These are phyloP conservation scores for Hemaris fuciformis DNA, from an alignment of 2,888 invertebrate genomes.

Conservation along the genomic window DNA sequence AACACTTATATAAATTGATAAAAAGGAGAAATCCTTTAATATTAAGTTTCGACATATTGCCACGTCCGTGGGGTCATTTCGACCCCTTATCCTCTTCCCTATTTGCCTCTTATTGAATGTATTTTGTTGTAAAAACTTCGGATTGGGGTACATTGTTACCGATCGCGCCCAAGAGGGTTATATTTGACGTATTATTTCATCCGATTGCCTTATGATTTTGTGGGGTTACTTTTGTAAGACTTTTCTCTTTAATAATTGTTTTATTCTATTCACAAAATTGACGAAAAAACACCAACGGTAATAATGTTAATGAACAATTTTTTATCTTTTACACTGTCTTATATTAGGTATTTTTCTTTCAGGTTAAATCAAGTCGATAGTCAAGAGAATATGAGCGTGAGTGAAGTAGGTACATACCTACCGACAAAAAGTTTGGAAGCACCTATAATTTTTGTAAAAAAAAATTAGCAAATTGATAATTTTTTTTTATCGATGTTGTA, in stretches of 20 bases:
- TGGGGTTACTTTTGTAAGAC: background rate
- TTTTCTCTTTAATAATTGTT: background rate
- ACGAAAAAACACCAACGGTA: background rate
- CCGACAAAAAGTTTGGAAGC: no score
- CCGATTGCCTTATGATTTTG: conserved; percentile 8
- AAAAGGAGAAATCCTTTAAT: conserved; percentile 7
- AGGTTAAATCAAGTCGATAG: no score
- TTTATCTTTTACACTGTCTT: background rate
- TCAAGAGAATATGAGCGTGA: no score
- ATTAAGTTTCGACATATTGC: conserved; percentile 23
- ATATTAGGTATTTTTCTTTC: no score
- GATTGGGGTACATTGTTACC: conserved; percentile 36
- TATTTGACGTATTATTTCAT: conserved; percentile 19
- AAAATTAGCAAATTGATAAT: no score
- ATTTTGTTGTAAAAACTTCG: conserved; percentile 40
- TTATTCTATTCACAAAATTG: background rate
- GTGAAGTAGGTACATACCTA: no score
- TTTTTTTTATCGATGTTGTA: no score
- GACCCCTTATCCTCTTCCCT: conserved; percentile 23
- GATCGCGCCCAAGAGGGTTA: conserved; percentile 33
- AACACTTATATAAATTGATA: conserved; percentile 9
- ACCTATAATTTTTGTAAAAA: no score
- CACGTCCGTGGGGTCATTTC: conserved; percentile 33
- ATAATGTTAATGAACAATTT: background rate
- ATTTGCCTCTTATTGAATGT: conserved; percentile 40